Percentiles rank a stretch among this genome's conserved stretches.
These are phyloP conservation scores for Loris lydekkerianus DNA, from an alignment of 2,797 vertebrate species.

Conservation along the genomic window DNA sequence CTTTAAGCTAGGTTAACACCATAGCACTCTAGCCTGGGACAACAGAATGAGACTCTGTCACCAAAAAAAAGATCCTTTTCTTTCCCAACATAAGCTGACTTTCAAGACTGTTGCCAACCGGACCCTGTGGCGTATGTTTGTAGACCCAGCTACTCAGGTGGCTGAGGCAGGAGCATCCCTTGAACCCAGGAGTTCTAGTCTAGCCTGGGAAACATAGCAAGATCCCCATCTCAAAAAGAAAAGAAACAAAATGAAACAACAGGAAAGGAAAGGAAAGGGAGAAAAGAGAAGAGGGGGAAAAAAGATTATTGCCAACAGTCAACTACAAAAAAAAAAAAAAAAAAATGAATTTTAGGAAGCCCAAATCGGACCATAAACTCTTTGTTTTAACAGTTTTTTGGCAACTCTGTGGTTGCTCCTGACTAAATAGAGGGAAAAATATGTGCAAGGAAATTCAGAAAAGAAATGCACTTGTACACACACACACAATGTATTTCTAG, in stretches of 20 bases:
- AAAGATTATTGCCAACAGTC: background rate
- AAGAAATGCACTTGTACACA: background rate
- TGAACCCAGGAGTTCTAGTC: too few relatives aligned
- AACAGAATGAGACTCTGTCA: too few relatives aligned
- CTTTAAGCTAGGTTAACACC: too few relatives aligned
- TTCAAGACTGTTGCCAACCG: background rate
- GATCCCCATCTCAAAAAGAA: background rate
- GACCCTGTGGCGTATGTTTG: background rate
- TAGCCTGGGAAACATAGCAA: background rate
- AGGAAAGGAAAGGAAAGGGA: too few relatives aligned
- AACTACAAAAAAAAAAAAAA: background rate
- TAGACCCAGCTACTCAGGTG: background rate
- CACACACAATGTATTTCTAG: background rate
- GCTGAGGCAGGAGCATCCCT: background rate
- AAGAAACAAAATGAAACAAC: background rate
- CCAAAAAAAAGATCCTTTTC: background rate
- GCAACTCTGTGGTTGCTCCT: background rate
- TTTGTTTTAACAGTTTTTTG: background rate
- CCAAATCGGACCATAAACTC: background rate
- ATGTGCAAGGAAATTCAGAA: background rate
- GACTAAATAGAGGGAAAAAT: background rate
- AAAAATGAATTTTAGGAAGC: background rate
- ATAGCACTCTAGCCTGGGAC: too few relatives aligned
- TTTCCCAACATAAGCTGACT: background rate
- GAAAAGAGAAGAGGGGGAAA: too few relatives aligned